Evolutionary conservation across 1,140 invertebrate genomes (phyloP), one percentile per base, ranked within the genome.

Genomic region (Colletes gigas): DNA sequence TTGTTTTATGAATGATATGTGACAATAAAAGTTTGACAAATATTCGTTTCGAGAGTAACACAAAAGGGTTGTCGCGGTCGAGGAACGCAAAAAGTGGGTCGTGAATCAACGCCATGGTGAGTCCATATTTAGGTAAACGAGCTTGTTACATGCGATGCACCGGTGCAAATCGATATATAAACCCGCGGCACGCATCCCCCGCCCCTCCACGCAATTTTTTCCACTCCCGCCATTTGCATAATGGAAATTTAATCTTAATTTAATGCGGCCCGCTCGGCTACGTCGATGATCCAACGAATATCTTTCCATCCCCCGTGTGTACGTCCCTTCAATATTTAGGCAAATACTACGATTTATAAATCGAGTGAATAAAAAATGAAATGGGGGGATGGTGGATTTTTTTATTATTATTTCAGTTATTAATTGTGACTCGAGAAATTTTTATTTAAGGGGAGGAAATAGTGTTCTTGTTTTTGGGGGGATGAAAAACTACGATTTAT

Each of bases 111-210:
- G 63, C 65, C 60, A 70, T 9, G 62, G 71, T 44, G 41, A 39
- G 72, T 75, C 39, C 54, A 50, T 84, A 79, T 87, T 87, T 79
- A 82, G 79, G 78, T 80, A 73, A 86, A 87, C 84, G 84, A 82
- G 76, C 74, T 66, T 52, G 76, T 77, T 65, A 80, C 86, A 86
- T 78, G 84, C 86, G 78, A 87, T 73, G 62, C 72, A 67, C 67
- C 41, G 54, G 54, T 65, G 74, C 41, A 50, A 87, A 86, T 87
- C 86, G 72, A 87, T 87, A 77, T 52, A 44, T 57, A 65, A 63
- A 59, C 69, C 65, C 19, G 15, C 55, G 50, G 68, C 76, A 78
- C 76, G 76, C 67, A 71, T 2, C 17, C 44, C n/a, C n/a, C n/a
- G n/a, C n/a, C n/a, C 66, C 60, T 19, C 52, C 57, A 81, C 78